phyloP scores from a whole-genome alignment of 1,140 invertebrate species.

The Pollicipes pollicipes region DNA sequence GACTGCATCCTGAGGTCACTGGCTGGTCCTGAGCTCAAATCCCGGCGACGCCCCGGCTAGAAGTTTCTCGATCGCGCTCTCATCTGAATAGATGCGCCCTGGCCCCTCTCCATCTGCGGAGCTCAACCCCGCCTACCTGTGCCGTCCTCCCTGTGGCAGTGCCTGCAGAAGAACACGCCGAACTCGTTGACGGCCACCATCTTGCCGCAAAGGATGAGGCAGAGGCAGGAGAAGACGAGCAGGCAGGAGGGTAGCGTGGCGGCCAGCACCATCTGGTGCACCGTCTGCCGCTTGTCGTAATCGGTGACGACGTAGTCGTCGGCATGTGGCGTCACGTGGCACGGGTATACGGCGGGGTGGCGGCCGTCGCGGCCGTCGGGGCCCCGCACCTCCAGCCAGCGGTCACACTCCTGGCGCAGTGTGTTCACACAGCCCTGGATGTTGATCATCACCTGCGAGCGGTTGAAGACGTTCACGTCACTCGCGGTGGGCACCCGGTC shows the following conservation, averaged over 20 bases:
- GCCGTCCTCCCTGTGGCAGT: not conserved
- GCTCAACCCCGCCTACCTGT: too few species aligned
- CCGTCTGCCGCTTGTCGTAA: constrained; percentile 56
- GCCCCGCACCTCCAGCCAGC: constrained; percentile 60
- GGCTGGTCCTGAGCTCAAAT: too few species aligned
- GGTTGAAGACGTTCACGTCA: constrained; percentile 42
- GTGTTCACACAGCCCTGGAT: constrained; percentile 50
- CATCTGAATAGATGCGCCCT: too few species aligned
- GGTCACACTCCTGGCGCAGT: constrained; percentile 63
- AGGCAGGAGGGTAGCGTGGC: constrained; percentile 57
- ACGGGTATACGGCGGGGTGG: constrained; percentile 60
- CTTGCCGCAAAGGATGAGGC: constrained; percentile 62
- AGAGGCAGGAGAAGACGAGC: constrained; percentile 63
- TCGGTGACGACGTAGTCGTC: constrained; percentile 52
- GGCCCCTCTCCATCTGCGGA: too few species aligned
- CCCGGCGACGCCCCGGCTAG: too few species aligned
- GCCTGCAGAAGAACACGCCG: not conserved
- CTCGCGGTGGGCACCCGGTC: not conserved
- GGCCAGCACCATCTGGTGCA: constrained; percentile 58
- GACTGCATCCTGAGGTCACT: too few species aligned
- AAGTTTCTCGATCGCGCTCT: too few species aligned
- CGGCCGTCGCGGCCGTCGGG: constrained; percentile 72
- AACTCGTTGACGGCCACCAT: constrained; percentile 20
- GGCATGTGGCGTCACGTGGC: constrained; percentile 42
- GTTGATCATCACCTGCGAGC: constrained; percentile 65